Evolutionary conservation across 92 coral and sea anemone species (phyloP), one percentile per base, ranked within the genome.

Genomic region (Meandrina meandrites): DNA sequence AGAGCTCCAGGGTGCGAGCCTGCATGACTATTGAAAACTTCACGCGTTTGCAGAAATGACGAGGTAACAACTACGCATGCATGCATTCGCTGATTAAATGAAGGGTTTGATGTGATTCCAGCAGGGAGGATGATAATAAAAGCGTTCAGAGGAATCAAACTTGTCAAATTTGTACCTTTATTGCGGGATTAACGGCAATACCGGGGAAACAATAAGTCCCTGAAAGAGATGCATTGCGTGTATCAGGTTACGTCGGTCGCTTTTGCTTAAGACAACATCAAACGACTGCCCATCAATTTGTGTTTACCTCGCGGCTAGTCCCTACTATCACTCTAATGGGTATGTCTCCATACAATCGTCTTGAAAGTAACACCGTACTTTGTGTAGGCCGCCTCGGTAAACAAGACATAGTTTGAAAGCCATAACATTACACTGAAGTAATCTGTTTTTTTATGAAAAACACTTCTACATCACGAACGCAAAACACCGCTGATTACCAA

Each of bases 241-340:
- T 84, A 75, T 84, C 81, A 56, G 36, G 82, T 85, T 85, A 77
- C 83, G 81, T 77, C 88, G 88, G 88, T 81, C 8, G 62, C 88
- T 85, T 85, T 85, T 67, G 27, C 40, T 22, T 24, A 36, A 34
- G 80, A 21, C 82, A 40, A 48, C 45, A 78, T 66, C 83, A 76
- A 76, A 60, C 76, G 76, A 78, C 21, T 69, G 78, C 76, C 88
- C 58, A 66, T 85, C 77, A 85, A 36, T n/a, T 13, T 62, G 56
- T 76, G 83, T 85, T 85, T 66, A 77, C 76, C 5, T 32, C 81
- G 88, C 82, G 82, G 76, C 58, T 32, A 27, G 47, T 66, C 35
- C 24, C 53, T 42, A 56, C 81, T 24, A 15, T 32, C n/a, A 13
- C 76, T 37, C 82, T 85, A 85, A 85, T 85, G 88, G 88, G 77